Base-by-base conservation (phyloP, 2,113 vertebrate genomes). In the Salminus brasiliensis region DNA sequence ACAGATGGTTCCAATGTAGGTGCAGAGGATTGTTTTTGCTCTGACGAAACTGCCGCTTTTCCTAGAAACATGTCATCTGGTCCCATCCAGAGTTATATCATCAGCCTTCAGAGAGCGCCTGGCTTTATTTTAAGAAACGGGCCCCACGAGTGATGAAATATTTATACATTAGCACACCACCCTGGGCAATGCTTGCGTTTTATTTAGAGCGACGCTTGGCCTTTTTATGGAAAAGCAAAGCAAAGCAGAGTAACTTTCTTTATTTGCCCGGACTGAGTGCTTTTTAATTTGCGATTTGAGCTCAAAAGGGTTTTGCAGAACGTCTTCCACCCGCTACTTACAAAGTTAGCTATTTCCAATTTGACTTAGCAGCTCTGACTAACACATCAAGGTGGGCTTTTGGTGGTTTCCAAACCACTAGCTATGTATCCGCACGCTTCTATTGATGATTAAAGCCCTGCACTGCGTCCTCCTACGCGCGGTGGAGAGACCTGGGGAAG, bases 1-100 rank as follows among this genome's bases (percentile, higher is more conserved):
- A 83, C 91, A 92, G 88, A 91, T 92, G 91, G 91, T 91, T 89
- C 83, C 83, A 91, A 85, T 91, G 85, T 68, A 88, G 87, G 81
- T 79, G 80, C 82, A 57, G 57, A 78, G 82, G 78, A 84, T 41
- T 79, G 55, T 72, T 77, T 77, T 80, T 36, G 29, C 49, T 87
- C 81, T 68, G 68, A 34, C 32, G 4, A 63, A 79, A 73, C 53
- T 62, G 71, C 66, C 71, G 52, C 72, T 88, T 45, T 87, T 86
- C 87, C 85, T 80, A 87, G 86, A 89, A 91, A 76, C 55, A 23
- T 21, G 69, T 83, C 75, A 79, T 82, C 84, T 88, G 69, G 68
- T 52, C 59, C 65, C 57, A 45, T 74, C 70, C 85, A 75, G 77
- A 85, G 86, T 74, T 86, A 81, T 79, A 82, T 82, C 69, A 62